A percentile compares a stretch with the other conserved stretches of the same genome.
phyloP scores from a whole-genome alignment of 2,797 vertebrate species.

The Heteromormyrus szaboi region DNA sequence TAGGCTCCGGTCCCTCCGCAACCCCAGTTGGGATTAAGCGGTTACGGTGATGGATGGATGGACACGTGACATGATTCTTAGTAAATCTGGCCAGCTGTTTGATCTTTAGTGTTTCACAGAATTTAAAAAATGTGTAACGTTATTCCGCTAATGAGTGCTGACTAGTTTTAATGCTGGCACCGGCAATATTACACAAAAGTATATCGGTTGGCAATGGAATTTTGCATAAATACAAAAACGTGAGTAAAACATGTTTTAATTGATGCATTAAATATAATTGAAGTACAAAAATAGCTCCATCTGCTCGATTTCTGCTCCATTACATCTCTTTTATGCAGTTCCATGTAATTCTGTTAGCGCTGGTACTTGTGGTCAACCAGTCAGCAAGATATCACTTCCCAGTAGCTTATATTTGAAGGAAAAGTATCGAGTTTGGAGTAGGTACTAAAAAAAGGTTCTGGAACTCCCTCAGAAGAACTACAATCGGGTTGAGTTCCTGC shows the following conservation, averaged over 20 bases:
- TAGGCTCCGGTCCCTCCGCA: too few relatives aligned
- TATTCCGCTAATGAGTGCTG: neutral
- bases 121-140: neutral
- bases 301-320: neutral
- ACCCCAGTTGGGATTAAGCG: neutral
- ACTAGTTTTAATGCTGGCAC: neutral
- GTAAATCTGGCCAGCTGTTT: neutral
- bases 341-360: neutral
- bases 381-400: neutral
- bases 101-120: neutral
- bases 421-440: neutral
- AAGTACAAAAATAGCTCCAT: neutral
- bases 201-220: neutral
- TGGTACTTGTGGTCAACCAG: neutral
- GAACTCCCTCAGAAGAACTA: neutral
- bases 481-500: neutral
- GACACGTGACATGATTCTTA: neutral
- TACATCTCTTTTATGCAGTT: neutral
- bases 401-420: neutral
- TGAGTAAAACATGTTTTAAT: too few relatives aligned
- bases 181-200: neutral
- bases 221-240: neutral
- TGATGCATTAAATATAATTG: too few relatives aligned
- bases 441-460: neutral
- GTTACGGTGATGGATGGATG: too few relatives aligned